A percentile compares a stretch with the other conserved stretches of the same genome.
These are phyloP conservation scores for Spea multiplicata DNA, from an alignment of 2,113 vertebrate species.

Conservation along the genomic window DNA sequence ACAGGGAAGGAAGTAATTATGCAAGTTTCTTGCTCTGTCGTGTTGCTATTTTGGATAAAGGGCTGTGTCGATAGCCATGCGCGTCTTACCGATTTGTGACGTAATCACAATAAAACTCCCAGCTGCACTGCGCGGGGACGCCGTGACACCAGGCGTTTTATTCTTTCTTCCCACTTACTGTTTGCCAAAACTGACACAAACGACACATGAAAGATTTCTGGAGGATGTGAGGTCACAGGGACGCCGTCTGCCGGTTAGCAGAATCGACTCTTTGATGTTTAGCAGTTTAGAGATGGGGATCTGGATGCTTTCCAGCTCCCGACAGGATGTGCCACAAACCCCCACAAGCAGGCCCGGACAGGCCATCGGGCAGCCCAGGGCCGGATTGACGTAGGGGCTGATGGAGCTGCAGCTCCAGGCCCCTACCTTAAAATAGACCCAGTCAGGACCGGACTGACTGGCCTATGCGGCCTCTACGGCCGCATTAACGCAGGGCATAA, in stretches of 20 bases:
- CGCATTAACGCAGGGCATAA: no score
- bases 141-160: neutral
- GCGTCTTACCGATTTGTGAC: constrained; percentile 21
- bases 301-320: no score
- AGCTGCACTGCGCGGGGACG: constrained; percentile 19
- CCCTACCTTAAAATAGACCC: no score
- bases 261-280: constrained; percentile 6
- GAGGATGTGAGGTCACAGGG: neutral
- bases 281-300: neutral
- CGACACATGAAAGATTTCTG: constrained; percentile 19
- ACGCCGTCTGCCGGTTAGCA: constrained; percentile 7
- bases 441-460: no score
- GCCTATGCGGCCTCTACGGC: no score
- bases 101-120: constrained; percentile 42
- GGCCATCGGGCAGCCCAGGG: no score
- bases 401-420: no score
- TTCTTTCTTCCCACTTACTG: neutral
- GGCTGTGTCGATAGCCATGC: constrained; percentile 31
- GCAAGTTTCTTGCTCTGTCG: neutral
- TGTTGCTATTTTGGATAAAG: constrained; percentile 36
- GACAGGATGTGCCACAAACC: no score
- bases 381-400: no score
- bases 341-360: no score
- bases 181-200: constrained; percentile 24
- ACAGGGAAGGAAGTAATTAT: neutral